Evolutionary conservation across 92 coral and sea anemone species (phyloP).

Genomic region (Parazoanthus darwini): DNA sequence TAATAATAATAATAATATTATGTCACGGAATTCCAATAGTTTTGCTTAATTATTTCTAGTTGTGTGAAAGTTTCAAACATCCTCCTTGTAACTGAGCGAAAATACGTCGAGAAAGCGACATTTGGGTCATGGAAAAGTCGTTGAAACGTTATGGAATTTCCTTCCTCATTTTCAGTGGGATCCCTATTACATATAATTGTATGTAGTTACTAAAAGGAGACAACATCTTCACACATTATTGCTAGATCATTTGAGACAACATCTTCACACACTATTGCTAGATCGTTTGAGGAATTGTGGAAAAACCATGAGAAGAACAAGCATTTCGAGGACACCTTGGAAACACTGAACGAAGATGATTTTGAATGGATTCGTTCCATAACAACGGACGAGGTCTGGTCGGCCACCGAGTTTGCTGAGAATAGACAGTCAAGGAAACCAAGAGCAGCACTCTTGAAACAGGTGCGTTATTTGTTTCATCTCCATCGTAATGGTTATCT

Average conservation of each 20-base stretch:
- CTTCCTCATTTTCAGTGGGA: too few species aligned
- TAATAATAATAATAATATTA: too few species aligned
- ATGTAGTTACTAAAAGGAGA: too few species aligned
- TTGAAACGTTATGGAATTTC: too few species aligned
- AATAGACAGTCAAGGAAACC: slow-evolving; percentile 35
- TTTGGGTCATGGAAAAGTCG: too few species aligned
- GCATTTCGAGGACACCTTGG: slow-evolving; percentile 26
- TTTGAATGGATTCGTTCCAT: slow-evolving; percentile 63
- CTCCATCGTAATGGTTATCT: not conserved
- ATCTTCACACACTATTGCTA: slow-evolving; percentile 7
- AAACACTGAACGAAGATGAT: slow-evolving; percentile 52
- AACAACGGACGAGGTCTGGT: slow-evolving; percentile 85
- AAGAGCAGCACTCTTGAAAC: slow-evolving; percentile 3
- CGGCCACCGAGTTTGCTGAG: slow-evolving; percentile 74
- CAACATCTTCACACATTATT: not conserved
- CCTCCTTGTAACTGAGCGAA: too few species aligned
- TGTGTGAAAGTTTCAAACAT: too few species aligned
- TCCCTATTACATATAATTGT: too few species aligned
- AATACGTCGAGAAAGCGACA: too few species aligned
- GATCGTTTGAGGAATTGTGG: slow-evolving; percentile 68
- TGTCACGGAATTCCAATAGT: too few species aligned
- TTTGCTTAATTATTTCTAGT: too few species aligned
- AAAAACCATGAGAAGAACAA: slow-evolving; percentile 50
- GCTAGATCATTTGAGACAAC: slow-evolving; percentile 55
- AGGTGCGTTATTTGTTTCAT: not conserved